Percentiles rank a stretch among this genome's conserved stretches.
Evolutionary conservation across 2,888 invertebrate species (phyloP).

Genomic region (Papilio demoleus): DNA sequence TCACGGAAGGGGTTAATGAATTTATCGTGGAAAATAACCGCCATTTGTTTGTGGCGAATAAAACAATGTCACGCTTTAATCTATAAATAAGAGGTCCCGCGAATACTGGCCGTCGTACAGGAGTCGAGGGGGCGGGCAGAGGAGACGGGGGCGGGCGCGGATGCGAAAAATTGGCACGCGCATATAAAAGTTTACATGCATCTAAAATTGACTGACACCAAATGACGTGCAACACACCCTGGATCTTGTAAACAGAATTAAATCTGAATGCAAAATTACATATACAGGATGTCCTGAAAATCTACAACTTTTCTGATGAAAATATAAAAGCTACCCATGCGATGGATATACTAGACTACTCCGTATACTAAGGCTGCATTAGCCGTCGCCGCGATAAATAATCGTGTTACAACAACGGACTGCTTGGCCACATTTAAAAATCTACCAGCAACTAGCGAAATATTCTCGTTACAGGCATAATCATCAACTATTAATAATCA

Average conservation of each 20-base stretch:
- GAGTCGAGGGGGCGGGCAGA: conserved; percentile 53
- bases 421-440: no score
- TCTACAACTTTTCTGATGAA: not conserved
- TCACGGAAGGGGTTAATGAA: conserved; percentile 73
- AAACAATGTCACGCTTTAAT: conserved; percentile 74
- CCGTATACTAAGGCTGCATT: no score
- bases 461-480: no score
- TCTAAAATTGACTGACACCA: conserved; percentile 66
- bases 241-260: conserved; percentile 43
- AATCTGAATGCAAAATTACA: not conserved
- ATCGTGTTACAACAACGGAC: no score
- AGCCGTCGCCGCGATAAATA: no score
- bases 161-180: conserved; percentile 70
- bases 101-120: conserved; percentile 56
- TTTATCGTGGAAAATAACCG: conserved; percentile 79
- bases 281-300: not conserved
- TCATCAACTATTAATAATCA: no score
- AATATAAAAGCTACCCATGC: not conserved
- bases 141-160: conserved; percentile 47
- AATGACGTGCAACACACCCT: conserved; percentile 49
- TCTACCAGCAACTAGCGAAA: no score
- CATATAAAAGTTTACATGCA: conserved; percentile 51
- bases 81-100: conserved; percentile 63
- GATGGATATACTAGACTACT: not conserved
- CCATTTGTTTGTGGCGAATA: conserved; percentile 63